Base-by-base conservation (phyloP, 2,888 invertebrate species). In the Cosmorhoe ocellata region DNA sequence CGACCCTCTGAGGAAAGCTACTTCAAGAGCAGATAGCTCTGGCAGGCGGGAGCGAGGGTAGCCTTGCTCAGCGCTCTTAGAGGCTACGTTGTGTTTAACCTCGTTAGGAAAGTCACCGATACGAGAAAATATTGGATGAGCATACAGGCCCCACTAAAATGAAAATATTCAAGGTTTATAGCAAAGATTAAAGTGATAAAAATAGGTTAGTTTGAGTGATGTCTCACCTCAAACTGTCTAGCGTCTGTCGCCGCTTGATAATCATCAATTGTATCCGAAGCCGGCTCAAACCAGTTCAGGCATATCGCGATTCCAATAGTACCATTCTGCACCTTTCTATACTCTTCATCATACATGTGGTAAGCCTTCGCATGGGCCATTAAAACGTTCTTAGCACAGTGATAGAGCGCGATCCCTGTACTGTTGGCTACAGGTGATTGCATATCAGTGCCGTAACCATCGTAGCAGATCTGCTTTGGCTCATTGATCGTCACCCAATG, bases 401-500 rank as follows among this genome's bases (percentile, higher is more conserved):
- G 51, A 61, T 93, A 94, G n/a, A 89, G 84, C 0, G 77, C 90
- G 5, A 85, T 53, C 0, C 88, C 90, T 0, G 79, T 74, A 6
- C 75, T 67, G 6, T 88, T 84, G 2, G 86, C 6, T 50, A 74
- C 71, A 0, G 90, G 89, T 0, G 87, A 83, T 51, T 69, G 74
- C 0, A n/a, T 6, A 12, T 62, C 69, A 0, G 73, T 67, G 0
- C 81, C 81, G 28, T 88, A 91, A 0, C 85, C 87, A 37, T 69
- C 74, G 3, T 69, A 63, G 56, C 86, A 84, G 26, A 83, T 76
- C 22, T 84, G 75, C 41, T 77, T 83, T 0, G 92, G 92, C 42
- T 93, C 92, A 63, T 92, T 93, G 28, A 92, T 81, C 0, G 93
- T 93, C 3, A 92, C 84, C 92, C 93, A 93, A 39, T 75, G 66